Evolutionary conservation across 2,888 invertebrate genomes (phyloP).

Genomic region (Polyommatus icarus): DNA sequence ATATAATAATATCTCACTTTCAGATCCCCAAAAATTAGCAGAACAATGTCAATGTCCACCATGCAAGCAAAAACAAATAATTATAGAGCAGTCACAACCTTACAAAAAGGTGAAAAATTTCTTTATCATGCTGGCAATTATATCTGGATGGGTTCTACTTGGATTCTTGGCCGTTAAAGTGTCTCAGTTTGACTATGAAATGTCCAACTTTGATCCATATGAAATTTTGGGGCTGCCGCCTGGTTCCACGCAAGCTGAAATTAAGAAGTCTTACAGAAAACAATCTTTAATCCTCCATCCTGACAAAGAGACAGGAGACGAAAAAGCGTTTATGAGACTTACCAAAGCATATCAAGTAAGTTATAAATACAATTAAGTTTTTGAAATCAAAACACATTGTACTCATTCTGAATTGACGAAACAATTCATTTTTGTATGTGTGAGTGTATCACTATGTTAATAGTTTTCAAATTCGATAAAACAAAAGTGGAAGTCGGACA

Average conservation of each 20-base stretch:
- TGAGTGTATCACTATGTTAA: neutral
- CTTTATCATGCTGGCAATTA: conserved; percentile 87
- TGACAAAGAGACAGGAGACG: conserved; percentile 98
- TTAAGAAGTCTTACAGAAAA: conserved; percentile 97
- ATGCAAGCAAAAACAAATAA: conserved; percentile 91
- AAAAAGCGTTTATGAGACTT: conserved; percentile 97
- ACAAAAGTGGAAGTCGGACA: neutral
- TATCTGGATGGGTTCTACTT: conserved; percentile 91
- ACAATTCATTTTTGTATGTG: neutral
- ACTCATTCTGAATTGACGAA: neutral
- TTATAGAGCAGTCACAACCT: conserved; percentile 92
- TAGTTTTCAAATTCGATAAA: neutral
- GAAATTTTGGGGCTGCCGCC: conserved; percentile 95
- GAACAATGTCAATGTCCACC: conserved; percentile 94
- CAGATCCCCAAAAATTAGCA: conserved; percentile 88
- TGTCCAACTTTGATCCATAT: conserved; percentile 99
- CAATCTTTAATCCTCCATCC: conserved; percentile 97
- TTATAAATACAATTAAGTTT: conserved; percentile 24
- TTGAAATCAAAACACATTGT: neutral
- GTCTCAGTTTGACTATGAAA: conserved; percentile 98
- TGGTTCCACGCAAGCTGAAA: conserved; percentile 91
- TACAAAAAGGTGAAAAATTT: conserved; percentile 91
- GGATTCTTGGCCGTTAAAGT: conserved; percentile 93
- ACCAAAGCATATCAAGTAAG: conserved; percentile 94
- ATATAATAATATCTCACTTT: conserved; percentile 42